phyloP scores from a whole-genome alignment of 2,888 invertebrate species.

The Mongoloraphidia duomilia region DNA sequence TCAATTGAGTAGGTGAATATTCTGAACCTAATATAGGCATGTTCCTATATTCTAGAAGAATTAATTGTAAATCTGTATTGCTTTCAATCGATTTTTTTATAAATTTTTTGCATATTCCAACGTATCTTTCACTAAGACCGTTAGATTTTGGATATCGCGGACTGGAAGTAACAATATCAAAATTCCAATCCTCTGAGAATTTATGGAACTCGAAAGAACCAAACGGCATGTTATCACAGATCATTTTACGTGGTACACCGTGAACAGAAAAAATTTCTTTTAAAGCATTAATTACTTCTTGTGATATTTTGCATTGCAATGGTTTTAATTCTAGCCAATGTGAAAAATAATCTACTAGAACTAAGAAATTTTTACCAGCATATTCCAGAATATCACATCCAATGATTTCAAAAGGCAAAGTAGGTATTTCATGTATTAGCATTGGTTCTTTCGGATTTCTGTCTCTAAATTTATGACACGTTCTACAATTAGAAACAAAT shows the following conservation, averaged over 20 bases:
- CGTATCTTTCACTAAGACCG: neutral
- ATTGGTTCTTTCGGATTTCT: constrained; percentile 7
- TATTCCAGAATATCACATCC: constrained; percentile 9
- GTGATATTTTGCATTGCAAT: constrained; percentile 2
- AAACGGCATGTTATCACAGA: constrained; percentile 6
- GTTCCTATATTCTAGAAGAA: too few relatives aligned
- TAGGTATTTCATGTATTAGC: constrained; percentile 3
- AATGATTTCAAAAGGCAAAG: constrained; percentile 7
- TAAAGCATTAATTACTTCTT: constrained; percentile 3
- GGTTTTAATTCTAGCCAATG: constrained; percentile 9
- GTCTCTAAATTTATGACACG: constrained; percentile 1
- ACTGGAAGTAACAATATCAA: constrained; percentile 5
- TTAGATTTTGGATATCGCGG: constrained; percentile 2
- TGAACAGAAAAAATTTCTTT: neutral
- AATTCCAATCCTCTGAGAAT: constrained; percentile 5
- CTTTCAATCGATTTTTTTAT: too few relatives aligned
- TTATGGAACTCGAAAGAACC: neutral
- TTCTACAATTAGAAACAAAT: constrained; percentile 1
- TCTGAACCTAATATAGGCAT: too few relatives aligned
- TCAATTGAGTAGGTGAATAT: too few relatives aligned
- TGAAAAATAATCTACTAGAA: constrained; percentile 9
- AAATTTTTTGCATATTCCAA: too few relatives aligned
- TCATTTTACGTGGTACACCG: constrained; percentile 3
- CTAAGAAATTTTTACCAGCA: constrained; percentile 5
- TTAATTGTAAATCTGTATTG: too few relatives aligned